phyloP scores from a whole-genome alignment of 2,113 vertebrate species.

The mouse (Mus musculus) region GRCm39 chr1:103124001-103124500 shows the following conservation, averaged over 20 bases:
- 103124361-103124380: background rate
- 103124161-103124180: background rate
- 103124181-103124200: too few relatives aligned
- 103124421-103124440: background rate
- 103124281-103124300: background rate
- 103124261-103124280: background rate
- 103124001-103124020: background rate
- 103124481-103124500: background rate
- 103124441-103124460: background rate
- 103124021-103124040: background rate
- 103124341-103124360: background rate
- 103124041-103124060: background rate
- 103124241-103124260: too few relatives aligned
- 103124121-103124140: background rate
- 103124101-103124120: background rate
- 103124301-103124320: background rate
- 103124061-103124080: background rate
- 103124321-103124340: background rate
- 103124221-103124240: background rate
- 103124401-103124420: background rate
- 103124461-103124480: background rate
- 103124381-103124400: background rate
- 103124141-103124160: too few relatives aligned
- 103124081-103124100: background rate
- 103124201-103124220: background rate